Evolutionary conservation across 2,888 invertebrate genomes (phyloP), one percentile per base, ranked within the genome.

Genomic region (Tetheella fluctuosa): DNA sequence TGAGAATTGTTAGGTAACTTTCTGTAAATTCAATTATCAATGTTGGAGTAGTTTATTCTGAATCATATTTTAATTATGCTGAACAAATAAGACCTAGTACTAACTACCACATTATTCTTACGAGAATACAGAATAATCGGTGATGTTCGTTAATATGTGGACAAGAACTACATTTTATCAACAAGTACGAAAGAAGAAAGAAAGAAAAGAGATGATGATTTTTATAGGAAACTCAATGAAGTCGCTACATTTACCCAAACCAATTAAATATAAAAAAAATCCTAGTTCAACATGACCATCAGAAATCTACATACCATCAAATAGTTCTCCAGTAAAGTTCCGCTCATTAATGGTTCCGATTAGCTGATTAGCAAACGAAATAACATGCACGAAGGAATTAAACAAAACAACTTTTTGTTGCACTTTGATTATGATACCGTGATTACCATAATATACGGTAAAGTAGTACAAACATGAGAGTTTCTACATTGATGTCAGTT

Each of bases 281-380:
- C n/a, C n/a, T n/a, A 48, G 20, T 48, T 48, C 48, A 48, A 48
- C 20, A 20, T 48, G 10, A 20, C 20, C 20, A 20, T 20, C 48
- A 48, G 20, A 42, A 42, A 48, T 20, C 48, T 10, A 48, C 20
- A 8, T 20, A 48, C 48, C 42, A 48, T 48, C 48, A 10, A 48
- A 48, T 48, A 48, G 48, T 17, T 48, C 42, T 48, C 17, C 42
- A 20, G 20, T 48, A 48, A n/a, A 39, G 7, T 42, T 39, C 42
- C 42, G 42, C 42, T 42, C 42, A 42, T 42, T 17, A 42, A 17
- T 48, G 20, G 48, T 48, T 48, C 48, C 48, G n/a, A 20, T 52
- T 58, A 20, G 30, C 30, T 30, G 25, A 52, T 58, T 20, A 58
- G 52, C 28, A 30, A 30, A 52, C 58, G 25, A 34, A 58, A 48